Conservation (phyloP, 2,113 vertebrate genomes). For the Verasper variegatus region DNA sequence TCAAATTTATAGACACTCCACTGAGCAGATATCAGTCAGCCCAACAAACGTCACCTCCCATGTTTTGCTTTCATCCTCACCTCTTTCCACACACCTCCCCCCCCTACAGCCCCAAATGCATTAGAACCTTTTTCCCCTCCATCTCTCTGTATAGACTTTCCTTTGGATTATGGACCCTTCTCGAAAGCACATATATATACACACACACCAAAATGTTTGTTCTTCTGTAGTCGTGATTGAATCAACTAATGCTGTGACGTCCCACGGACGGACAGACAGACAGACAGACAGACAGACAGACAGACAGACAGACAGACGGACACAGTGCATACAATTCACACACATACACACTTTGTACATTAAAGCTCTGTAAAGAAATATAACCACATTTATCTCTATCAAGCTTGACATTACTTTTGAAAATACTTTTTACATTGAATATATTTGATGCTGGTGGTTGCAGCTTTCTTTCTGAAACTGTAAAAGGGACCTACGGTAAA, state of each 20-base stretch:
- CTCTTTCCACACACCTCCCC: background rate
- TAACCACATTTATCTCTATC: slow-evolving; percentile 6
- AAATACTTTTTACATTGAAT: no score
- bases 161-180: slow-evolving; percentile 40
- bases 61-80: background rate
- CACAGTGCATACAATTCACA: background rate
- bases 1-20: background rate
- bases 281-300: no score
- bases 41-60: background rate
- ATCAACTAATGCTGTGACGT: no score
- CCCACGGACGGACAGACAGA: no score
- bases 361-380: background rate
- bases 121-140: background rate
- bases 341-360: background rate
- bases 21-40: background rate
- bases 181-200: background rate
- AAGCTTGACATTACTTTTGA: background rate
- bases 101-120: background rate
- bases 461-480: no score
- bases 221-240: no score
- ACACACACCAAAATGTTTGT: background rate
- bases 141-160: slow-evolving; percentile 32
- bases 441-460: no score
- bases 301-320: no score
- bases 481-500: no score